These are phyloP conservation scores for Eilema sororculum DNA, from an alignment of 2,888 invertebrate species.

Conservation along the genomic window DNA sequence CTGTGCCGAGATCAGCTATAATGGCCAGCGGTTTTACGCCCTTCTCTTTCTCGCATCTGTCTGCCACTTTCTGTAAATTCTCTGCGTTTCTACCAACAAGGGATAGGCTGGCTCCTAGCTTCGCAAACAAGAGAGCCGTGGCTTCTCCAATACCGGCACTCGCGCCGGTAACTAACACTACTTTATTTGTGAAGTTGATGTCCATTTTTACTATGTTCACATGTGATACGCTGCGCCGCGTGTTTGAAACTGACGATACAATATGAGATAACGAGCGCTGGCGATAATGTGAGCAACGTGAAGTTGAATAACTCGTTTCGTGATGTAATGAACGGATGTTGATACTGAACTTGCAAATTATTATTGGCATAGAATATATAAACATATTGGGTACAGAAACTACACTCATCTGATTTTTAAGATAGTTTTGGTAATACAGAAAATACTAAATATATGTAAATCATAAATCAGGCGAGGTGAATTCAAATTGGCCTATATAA, in stretches of 20 bases:
- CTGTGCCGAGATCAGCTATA: constrained; percentile 52
- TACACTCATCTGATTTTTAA: too few species aligned
- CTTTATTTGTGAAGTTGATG: constrained; percentile 52
- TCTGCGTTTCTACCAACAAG: constrained; percentile 54
- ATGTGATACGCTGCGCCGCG: background rate
- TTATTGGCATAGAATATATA: too few species aligned
- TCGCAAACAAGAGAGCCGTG: constrained; percentile 55
- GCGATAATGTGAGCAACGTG: background rate
- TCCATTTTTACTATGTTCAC: constrained; percentile 12
- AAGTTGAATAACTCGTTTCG: too few species aligned
- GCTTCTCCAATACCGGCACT: constrained; percentile 61
- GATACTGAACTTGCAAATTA: too few species aligned
- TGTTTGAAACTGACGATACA: background rate
- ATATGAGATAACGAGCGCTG: background rate
- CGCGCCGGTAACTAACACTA: constrained; percentile 61
- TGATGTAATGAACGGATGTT: too few species aligned
- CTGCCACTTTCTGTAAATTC: constrained; percentile 49
- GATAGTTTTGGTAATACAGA: too few species aligned
- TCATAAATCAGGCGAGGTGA: too few species aligned
- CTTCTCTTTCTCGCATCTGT: constrained; percentile 44
- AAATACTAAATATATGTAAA: too few species aligned
- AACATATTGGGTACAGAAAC: too few species aligned
- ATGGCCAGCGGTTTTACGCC: constrained; percentile 50
- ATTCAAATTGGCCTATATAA: too few species aligned
- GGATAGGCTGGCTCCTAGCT: constrained; percentile 53